Evolutionary conservation across 2,113 vertebrate genomes (phyloP).

Genomic region (Passer domesticus): DNA sequence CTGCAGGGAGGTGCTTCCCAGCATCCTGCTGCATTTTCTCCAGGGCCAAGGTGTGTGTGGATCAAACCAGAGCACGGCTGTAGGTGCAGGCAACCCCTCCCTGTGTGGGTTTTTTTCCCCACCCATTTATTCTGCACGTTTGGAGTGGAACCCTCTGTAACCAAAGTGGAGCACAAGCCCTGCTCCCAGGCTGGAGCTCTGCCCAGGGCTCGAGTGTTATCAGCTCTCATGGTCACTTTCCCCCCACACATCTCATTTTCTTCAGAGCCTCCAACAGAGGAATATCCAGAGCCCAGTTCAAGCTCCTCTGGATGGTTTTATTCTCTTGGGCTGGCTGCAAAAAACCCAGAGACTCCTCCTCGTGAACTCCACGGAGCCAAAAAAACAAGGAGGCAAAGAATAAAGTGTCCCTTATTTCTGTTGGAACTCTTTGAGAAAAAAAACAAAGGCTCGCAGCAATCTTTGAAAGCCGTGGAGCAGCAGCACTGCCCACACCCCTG

Average conservation of each 20-base stretch:
- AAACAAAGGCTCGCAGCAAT: not conserved
- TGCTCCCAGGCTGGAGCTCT: not conserved
- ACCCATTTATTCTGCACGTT: not conserved
- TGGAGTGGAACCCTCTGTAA: not conserved
- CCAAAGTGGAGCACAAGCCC: not conserved
- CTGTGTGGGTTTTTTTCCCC: rapidly evolving
- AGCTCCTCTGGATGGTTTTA: not conserved
- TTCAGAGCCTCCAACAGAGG: not conserved
- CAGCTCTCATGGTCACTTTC: not conserved
- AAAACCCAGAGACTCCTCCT: not conserved
- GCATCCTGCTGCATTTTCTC: rapidly evolving
- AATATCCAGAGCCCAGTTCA: not conserved
- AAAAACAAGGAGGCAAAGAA: not conserved
- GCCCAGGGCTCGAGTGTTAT: not conserved
- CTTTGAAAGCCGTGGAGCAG: not conserved
- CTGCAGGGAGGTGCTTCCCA: not conserved
- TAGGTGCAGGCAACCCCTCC: not conserved
- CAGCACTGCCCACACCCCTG: not conserved
- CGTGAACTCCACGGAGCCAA: not conserved
- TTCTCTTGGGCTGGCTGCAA: not conserved
- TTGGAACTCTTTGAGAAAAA: not conserved
- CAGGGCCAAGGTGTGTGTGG: not conserved
- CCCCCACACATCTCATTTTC: not conserved
- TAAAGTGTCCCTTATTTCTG: not conserved
- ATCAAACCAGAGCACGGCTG: not conserved